A percentile compares a stretch with the other conserved stretches of the same genome.
phyloP scores from a whole-genome alignment of 2,797 vertebrate species.

The Cossypha caffra region DNA sequence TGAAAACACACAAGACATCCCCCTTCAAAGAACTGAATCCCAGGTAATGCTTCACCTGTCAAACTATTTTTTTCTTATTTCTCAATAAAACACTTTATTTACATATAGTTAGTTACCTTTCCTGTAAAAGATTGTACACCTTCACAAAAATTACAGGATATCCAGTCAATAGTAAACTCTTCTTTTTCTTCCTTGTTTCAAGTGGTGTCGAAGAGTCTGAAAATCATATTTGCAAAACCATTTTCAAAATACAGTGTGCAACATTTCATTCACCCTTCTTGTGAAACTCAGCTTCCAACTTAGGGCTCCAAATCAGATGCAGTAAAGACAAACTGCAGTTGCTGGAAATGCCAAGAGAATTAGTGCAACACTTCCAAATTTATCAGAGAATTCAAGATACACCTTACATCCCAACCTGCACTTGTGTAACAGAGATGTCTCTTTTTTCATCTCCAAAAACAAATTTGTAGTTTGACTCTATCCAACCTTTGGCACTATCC shows the following conservation, averaged over 20 bases:
- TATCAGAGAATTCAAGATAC: not conserved
- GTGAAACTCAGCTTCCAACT: fast-evolving
- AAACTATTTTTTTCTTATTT: not conserved
- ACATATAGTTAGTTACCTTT: not conserved
- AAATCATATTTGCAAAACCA: not conserved
- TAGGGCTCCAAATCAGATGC: not conserved
- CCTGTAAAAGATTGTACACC: not conserved
- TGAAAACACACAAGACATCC: not conserved
- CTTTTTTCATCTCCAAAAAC: not conserved
- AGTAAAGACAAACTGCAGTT: not conserved
- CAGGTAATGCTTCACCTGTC: not conserved
- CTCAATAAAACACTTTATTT: not conserved
- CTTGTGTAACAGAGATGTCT: not conserved
- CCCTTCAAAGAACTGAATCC: not conserved
- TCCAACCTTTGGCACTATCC: not conserved
- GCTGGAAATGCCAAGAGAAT: not conserved
- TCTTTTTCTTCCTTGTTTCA: not conserved
- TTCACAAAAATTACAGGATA: not conserved
- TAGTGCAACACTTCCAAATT: not conserved
- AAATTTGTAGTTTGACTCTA: not conserved
- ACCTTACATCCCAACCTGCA: not conserved
- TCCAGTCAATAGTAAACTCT: not conserved
- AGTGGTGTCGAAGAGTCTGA: not conserved
- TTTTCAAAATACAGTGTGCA: not conserved
- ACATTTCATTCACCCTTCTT: not conserved